phyloP scores from a whole-genome alignment of 2,888 invertebrate genomes.

The Cantharis rufa region DNA sequence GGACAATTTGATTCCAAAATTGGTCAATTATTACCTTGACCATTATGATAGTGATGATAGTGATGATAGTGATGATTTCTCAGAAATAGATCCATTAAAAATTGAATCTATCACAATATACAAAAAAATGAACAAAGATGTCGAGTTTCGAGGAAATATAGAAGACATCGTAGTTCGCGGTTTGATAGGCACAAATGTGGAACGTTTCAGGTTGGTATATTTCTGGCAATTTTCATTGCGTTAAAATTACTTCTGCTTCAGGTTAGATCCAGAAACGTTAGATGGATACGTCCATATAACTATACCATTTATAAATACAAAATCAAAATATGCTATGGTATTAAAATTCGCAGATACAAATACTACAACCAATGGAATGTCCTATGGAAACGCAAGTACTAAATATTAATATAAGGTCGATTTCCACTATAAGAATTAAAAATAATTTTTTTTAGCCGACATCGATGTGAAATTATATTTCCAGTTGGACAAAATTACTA shows the following conservation, averaged over 20 bases:
- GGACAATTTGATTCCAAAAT: constrained; percentile 61
- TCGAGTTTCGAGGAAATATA: constrained; percentile 68
- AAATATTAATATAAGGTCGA: not conserved
- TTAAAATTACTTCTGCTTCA: not conserved
- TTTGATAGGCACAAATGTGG: not conserved
- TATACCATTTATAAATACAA: not conserved
- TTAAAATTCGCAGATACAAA: not conserved
- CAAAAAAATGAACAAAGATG: constrained; percentile 66
- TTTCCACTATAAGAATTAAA: not conserved
- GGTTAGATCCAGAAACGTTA: not conserved
- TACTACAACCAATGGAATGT: not conserved
- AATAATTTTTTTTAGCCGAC: not conserved
- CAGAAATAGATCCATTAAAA: constrained; percentile 70
- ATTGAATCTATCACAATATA: constrained; percentile 71
- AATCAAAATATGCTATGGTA: not conserved
- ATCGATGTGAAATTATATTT: not conserved
- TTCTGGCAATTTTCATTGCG: not conserved
- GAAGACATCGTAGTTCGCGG: constrained; percentile 68
- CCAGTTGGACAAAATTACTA: not conserved
- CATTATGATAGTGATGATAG: constrained; percentile 65
- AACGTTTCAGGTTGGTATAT: not conserved
- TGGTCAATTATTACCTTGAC: constrained; percentile 60
- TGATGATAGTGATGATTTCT: constrained; percentile 69
- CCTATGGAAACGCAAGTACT: not conserved
- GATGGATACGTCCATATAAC: not conserved